Base-by-base conservation (phyloP, 2,888 invertebrate genomes). In the Lomographa bimaculata region DNA sequence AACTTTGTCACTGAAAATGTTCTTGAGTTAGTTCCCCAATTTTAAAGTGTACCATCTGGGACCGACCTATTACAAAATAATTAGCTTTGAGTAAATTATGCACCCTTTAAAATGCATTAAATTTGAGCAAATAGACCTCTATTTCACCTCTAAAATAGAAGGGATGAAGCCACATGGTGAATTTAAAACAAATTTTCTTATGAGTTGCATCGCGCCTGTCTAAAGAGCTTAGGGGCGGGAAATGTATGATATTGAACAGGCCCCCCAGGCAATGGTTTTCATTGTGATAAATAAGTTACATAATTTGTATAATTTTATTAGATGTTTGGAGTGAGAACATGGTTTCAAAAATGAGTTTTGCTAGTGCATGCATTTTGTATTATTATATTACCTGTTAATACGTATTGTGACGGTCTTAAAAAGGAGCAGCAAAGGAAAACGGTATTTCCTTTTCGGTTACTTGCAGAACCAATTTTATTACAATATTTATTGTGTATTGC, bases 101-200 rank as follows among this genome's bases (percentile, higher is more conserved):
- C 87, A 89, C 87, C 87, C 87, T 80, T 80, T 83, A 71, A 79
- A 79, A 74, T 81, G 80, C 79, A 82, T 79, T 72, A 72, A 82
- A 85, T 85, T 85, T 84, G 62, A 59, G 67, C 75, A 79, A 83
- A 84, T 84, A 83, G 71, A 76, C 70, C 65, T 64, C 60, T 60
- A 67, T 79, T 63, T 76, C 70, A 76, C 69, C 67, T 32, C 18
- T 7, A 24, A 26, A 34, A n/a, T 11, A 25, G 74, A 68, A 68
- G 74, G 77, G 70, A 64, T 63, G 52, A 63, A 55, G 73, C 77
- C 86, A 86, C 81, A 80, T 85, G 86, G 82, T 71, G 70, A 67
- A 70, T 68, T 75, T 75, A 67, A 71, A 78, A 78, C 70, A 77
- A 64, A 82, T 78, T 83, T 74, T 80, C 70, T 71, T 71, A 43